phyloP scores from a whole-genome alignment of 2,888 invertebrate genomes.

The Dryobota labecula region DNA sequence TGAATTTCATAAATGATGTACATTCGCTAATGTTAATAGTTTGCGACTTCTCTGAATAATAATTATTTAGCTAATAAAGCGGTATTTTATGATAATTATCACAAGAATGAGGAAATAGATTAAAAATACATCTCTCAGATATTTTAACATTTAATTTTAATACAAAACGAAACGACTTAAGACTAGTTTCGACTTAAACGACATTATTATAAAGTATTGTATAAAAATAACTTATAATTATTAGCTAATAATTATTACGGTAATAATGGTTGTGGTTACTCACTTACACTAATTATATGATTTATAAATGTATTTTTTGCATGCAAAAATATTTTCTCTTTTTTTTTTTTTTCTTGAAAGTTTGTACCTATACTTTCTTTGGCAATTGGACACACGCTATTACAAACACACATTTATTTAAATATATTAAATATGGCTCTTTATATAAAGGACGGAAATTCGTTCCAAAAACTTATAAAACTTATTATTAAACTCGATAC shows the following conservation, averaged over 20 bases:
- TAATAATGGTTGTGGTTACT: slow-evolving; percentile 61
- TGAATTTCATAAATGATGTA: slow-evolving; percentile 2
- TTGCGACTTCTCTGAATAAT: slow-evolving; percentile 23
- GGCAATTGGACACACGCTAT: slow-evolving; percentile 81
- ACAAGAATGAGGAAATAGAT: slow-evolving; percentile 46
- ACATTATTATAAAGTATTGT: slow-evolving; percentile 69
- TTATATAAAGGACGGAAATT: slow-evolving; percentile 77
- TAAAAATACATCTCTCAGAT: slow-evolving; percentile 58
- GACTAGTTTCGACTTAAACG: slow-evolving; percentile 76
- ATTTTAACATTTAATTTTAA: slow-evolving; percentile 73
- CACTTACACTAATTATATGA: slow-evolving; percentile 56
- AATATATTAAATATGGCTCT: slow-evolving; percentile 75
- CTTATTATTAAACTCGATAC: slow-evolving; percentile 54
- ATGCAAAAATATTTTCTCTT: slow-evolving; percentile 79
- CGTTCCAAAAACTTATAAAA: slow-evolving; percentile 68
- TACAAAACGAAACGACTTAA: slow-evolving; percentile 86
- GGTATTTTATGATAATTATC: slow-evolving; percentile 37
- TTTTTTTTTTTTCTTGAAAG: slow-evolving; percentile 70
- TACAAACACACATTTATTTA: slow-evolving; percentile 67
- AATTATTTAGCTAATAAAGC: slow-evolving; percentile 1
- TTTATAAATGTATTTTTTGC: slow-evolving; percentile 74
- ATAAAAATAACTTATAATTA: slow-evolving; percentile 77
- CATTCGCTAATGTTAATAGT: slow-evolving; percentile 22
- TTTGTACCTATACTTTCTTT: slow-evolving; percentile 87
- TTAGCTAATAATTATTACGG: slow-evolving; percentile 63